Percentiles rank a stretch among this genome's conserved stretches.
These are phyloP conservation scores for Peromyscus nudipes DNA, from an alignment of 2,797 vertebrate genomes.

Conservation along the genomic window DNA sequence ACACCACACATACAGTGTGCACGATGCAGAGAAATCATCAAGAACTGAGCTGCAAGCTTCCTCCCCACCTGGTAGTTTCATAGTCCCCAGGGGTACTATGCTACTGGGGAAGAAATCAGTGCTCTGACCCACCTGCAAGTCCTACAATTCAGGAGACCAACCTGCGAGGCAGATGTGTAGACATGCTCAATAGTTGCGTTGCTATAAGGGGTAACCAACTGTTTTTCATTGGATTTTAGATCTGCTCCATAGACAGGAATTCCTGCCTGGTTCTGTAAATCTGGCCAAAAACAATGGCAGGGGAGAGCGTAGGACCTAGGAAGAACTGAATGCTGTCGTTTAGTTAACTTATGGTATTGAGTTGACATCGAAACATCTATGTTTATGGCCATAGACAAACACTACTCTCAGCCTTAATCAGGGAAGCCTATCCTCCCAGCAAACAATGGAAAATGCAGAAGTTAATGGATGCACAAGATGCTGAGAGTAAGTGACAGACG, in stretches of 20 bases:
- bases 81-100: too few species aligned
- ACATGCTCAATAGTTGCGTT: too few species aligned
- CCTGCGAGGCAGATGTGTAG: neutral
- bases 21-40: neutral
- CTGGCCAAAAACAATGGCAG: neutral
- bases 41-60: neutral
- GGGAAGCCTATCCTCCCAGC: neutral
- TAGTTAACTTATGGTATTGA: neutral
- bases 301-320: neutral
- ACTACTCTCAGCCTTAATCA: neutral
- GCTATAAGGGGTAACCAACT: neutral
- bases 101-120: neutral
- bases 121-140: neutral
- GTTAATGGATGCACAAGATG: neutral
- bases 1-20: neutral
- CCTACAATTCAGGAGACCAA: too few species aligned
- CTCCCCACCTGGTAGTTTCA: neutral
- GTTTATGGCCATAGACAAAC: neutral
- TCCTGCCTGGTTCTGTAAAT: neutral
- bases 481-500: neutral
- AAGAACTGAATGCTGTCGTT: neutral
- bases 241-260: too few species aligned
- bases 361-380: neutral
- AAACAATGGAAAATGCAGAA: neutral
- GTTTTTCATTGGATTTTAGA: neutral